A percentile compares a stretch with the other conserved stretches of the same genome.
Conservation (phyloP, 2,888 invertebrate genomes). For the Apodemia hepburni region DNA sequence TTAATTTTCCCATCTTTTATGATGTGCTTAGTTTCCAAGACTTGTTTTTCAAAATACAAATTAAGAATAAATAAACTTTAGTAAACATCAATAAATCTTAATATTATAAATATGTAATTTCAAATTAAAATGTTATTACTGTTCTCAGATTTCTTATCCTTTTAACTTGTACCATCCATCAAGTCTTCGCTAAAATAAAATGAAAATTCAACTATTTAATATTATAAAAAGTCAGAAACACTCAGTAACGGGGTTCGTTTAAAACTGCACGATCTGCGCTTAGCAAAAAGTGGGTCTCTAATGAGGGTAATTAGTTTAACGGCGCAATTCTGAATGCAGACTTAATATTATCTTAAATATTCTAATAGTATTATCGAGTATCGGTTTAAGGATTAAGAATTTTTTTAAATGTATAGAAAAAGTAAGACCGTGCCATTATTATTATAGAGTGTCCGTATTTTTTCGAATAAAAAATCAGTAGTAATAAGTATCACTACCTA, state of each 20-base stretch:
- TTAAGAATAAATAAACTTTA: too few relatives aligned
- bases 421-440: too few relatives aligned
- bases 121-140: too few relatives aligned
- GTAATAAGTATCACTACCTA: too few relatives aligned
- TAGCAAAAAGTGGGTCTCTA: constrained; percentile 24
- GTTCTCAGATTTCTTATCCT: background rate
- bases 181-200: background rate
- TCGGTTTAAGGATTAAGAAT: constrained; percentile 4
- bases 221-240: constrained; percentile 13
- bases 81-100: too few relatives aligned
- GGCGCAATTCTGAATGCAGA: constrained; percentile 22
- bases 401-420: background rate
- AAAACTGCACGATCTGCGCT: constrained; percentile 17
- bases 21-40: too few relatives aligned
- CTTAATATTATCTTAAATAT: constrained; percentile 1
- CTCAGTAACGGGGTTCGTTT: constrained; percentile 7
- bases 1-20: too few relatives aligned
- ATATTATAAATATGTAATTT: too few relatives aligned
- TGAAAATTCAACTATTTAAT: constrained; percentile 2
- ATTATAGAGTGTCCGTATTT: too few relatives aligned
- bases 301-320: constrained; percentile 31
- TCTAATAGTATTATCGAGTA: constrained; percentile 10
- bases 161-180: constrained; percentile 21
- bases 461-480: too few relatives aligned
- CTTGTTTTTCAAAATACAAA: too few relatives aligned